Base-by-base conservation (phyloP, 2,113 vertebrate species). In the Oncorhynchus clarkii region DNA sequence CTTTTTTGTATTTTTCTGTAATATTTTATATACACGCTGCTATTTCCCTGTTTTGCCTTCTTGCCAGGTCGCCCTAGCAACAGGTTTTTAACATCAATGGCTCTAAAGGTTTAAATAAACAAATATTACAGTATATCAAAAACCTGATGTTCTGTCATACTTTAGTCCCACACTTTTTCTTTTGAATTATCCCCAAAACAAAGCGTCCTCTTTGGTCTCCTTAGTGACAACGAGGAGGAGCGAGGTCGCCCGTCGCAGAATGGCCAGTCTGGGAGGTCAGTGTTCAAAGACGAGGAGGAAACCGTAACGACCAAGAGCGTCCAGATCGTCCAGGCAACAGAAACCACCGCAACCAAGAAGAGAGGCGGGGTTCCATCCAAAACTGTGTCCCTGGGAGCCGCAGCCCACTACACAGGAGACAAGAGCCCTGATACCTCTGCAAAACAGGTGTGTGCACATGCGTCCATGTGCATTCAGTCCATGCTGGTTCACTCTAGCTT, bases 281-380 rank as follows among this genome's bases (percentile, higher is more conserved):
- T 98, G 84, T 99, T 98, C 85, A 98, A 97, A 94, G 97, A 99
- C 78, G 96, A 97, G 82, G 97, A 98, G 76, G 97, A 99, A 82
- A 98, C 95, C 0, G 96, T 98, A 79, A 97, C 96, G 20, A 96
- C 96, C 18, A 98, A 97, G 92, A 96, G 95, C 70, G 92, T 97
- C 82, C 94, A 96, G 34, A 97, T 97, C 76, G 96, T 96, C 81
- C 96, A 98, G 90, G 94, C 96, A 80, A 97, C 97, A 73, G 97
- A 99, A 90, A 97, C 95, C 16, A 97, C 95, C 48, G 97, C 97
- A 51, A 96, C 95, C 18, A 94, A 96, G 79, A 99, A 97, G 86
- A 95, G 95, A 84, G 95, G 94, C 76, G 95, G 93, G 62, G 94
- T 95, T 39, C 97, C 96, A 26, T 96, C 97, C 54, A 98, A 94